Base-by-base conservation (phyloP, 92 coral and sea anemone genomes). In the Desmophyllum pertusum region DNA sequence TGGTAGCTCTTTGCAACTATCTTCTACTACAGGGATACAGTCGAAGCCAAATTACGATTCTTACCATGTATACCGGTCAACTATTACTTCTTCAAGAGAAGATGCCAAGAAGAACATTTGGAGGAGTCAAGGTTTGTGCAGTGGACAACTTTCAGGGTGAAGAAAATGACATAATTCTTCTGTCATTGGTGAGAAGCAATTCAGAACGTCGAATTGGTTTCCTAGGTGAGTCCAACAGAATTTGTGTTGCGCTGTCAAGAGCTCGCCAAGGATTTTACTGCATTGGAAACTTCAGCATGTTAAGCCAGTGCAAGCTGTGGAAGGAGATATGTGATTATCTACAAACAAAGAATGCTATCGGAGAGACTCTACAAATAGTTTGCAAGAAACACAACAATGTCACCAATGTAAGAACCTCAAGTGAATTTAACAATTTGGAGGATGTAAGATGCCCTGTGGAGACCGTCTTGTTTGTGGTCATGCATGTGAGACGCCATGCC, bases 121-220 rank as follows among this genome's bases (percentile, higher is more conserved):
- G 78, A 1, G 90, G 90, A 10, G 86, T 92, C 15, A 83, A 81
- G 36, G 80, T 90, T 18, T 81, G 87, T 29, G 90, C 89, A 61
- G 93, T 92, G 36, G 95, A 92, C 74, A 89, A 92, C 70, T 92
- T 81, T 68, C 95, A 92, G 83, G 95, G 95, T 50, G 95, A 92
- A 84, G 95, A 92, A 41, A 89, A 91, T 79, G 95, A 92, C 67
- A 92, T 92, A 35, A 80, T 92, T 39, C 84, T 92, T 66, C 70
- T 92, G 40, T 92, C 95, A 0, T 78, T 92, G 70, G 95, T 92
- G 25, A 75, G 95, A 82, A 92, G 95, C 77, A 92, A 92, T 35
- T 62, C 61, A 43, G 76, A 79, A 1, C 87, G 81, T 42, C 72
- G 72, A 46, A 89, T 93, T 38, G 97, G 97, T 48, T 93, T 93